Percentiles rank a stretch among this genome's conserved stretches.
phyloP scores from a whole-genome alignment of 2,797 vertebrate genomes.

The Danio jaintianensis region DNA sequence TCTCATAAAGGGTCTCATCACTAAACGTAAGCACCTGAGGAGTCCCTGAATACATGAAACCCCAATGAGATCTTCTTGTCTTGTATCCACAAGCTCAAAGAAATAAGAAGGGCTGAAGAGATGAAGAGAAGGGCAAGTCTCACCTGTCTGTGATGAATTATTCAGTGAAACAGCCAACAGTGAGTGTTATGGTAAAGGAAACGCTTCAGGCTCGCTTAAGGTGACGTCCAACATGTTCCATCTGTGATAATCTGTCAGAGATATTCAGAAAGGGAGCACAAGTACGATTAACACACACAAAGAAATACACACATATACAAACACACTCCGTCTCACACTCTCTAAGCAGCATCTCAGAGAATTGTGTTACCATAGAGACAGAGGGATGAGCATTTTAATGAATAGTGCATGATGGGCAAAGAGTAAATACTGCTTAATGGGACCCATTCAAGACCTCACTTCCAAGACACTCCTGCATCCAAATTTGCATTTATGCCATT shows the following conservation, averaged over 20 bases:
- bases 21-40: constrained; percentile 46
- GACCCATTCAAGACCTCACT: constrained; percentile 46
- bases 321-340: constrained; percentile 54
- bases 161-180: constrained; percentile 46
- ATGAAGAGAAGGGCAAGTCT: constrained; percentile 44
- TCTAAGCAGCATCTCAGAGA: constrained; percentile 58
- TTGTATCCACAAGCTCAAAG: background rate
- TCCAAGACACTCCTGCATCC: background rate
- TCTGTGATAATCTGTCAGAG: constrained; percentile 35
- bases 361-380: constrained; percentile 80
- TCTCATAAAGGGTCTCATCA: constrained; percentile 43
- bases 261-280: constrained; percentile 3
- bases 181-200: constrained; percentile 35
- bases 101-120: constrained; percentile 5
- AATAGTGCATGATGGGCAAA: constrained; percentile 67
- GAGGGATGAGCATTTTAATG: constrained; percentile 72
- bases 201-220: constrained; percentile 46
- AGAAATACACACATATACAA: constrained; percentile 37
- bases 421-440: constrained; percentile 54
- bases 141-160: constrained; percentile 59
- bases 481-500: background rate
- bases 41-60: constrained; percentile 53
- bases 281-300: constrained; percentile 48
- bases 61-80: constrained; percentile 53
- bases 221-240: constrained; percentile 42